phyloP scores from a whole-genome alignment of 2,888 invertebrate species.

The Stramonita haemastoma region DNA sequence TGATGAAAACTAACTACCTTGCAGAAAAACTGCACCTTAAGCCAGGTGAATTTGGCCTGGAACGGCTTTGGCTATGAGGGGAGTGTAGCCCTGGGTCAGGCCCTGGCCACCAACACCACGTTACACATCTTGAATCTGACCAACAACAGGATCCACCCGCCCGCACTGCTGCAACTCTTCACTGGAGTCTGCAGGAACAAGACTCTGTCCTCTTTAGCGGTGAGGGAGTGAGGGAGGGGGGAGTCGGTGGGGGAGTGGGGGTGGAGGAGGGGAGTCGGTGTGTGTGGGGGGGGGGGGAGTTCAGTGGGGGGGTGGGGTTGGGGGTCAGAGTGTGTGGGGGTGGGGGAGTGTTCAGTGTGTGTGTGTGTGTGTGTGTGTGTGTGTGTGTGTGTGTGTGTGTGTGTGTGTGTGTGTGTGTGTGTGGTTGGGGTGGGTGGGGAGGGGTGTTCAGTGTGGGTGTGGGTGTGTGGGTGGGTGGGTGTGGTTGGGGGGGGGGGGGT shows the following conservation, averaged over 20 bases:
- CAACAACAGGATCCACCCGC: conserved; percentile 68
- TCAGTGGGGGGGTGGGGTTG: background rate
- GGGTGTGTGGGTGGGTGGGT: background rate
- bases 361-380: background rate
- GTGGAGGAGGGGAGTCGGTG: background rate
- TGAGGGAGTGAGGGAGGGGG: conserved; percentile 42
- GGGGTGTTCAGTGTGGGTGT: background rate
- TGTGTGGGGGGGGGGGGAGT: background rate
- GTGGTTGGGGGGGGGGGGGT: background rate
- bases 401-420: background rate
- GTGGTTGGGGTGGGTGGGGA: background rate
- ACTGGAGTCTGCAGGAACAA: conserved; percentile 65
- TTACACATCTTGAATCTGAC: conserved; percentile 62
- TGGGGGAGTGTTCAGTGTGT: background rate
- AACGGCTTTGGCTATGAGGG: conserved; percentile 73
- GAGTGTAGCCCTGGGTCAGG: conserved; percentile 60
- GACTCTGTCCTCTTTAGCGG: conserved; percentile 58
- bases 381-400: conserved; percentile 13
- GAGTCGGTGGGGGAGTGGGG: background rate
- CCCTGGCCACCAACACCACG: conserved; percentile 61
- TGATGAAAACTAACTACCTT: background rate
- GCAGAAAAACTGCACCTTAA: conserved; percentile 56
- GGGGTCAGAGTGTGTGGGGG: background rate
- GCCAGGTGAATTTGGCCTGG: conserved; percentile 66
- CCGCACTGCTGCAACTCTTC: conserved; percentile 65